These are phyloP conservation scores for Thalpophila matura DNA, from an alignment of 2,888 invertebrate species.

Conservation along the genomic window DNA sequence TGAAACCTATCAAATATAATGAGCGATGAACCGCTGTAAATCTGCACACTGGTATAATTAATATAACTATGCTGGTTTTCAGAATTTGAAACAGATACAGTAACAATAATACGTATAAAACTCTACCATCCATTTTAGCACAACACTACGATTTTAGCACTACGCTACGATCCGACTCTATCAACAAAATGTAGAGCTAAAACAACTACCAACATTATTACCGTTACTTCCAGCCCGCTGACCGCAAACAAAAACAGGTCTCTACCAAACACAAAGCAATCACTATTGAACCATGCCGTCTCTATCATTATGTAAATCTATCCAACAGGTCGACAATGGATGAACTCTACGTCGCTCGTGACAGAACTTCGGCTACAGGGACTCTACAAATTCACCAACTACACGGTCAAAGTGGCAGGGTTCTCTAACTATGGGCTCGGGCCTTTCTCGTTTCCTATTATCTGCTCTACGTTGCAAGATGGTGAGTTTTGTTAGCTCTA, in stretches of 20 bases:
- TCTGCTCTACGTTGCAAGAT: constrained; percentile 96
- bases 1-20: no score
- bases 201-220: constrained; percentile 15
- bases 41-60: no score
- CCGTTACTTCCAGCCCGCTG: constrained; percentile 31
- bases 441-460: constrained; percentile 94
- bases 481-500: constrained; percentile 86
- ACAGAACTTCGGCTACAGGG: constrained; percentile 95
- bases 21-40: no score
- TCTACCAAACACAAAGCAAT: constrained; percentile 45
- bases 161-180: background rate
- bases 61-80: no score
- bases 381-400: constrained; percentile 96
- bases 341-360: constrained; percentile 92
- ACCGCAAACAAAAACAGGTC: constrained; percentile 42
- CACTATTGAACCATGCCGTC: constrained; percentile 19
- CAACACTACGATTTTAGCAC: background rate
- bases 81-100: background rate
- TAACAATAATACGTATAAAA: background rate
- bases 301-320: constrained; percentile 62
- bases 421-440: constrained; percentile 97
- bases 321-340: constrained; percentile 83
- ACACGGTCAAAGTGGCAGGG: constrained; percentile 96
- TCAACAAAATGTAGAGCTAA: background rate
- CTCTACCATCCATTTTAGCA: background rate